phyloP scores from a whole-genome alignment of 2,113 vertebrate genomes.

The Rhodinocichla rosea region DNA sequence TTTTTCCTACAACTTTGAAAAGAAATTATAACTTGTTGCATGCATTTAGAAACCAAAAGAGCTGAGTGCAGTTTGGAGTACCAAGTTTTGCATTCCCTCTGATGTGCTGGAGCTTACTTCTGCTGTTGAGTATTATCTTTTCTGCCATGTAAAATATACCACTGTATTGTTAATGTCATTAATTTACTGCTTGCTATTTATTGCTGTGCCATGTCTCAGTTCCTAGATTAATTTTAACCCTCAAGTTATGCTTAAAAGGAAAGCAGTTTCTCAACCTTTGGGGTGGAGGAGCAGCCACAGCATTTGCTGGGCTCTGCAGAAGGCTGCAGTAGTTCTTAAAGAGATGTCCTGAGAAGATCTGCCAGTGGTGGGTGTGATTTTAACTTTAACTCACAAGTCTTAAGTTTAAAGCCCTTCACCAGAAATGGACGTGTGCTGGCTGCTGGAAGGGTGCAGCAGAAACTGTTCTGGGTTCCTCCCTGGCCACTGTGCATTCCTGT shows the following conservation, averaged over 20 bases:
- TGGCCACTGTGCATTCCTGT: accelerated
- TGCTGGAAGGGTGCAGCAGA: background rate
- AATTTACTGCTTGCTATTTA: background rate
- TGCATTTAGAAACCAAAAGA: background rate
- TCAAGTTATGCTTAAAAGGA: background rate
- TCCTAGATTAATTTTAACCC: background rate
- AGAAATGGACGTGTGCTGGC: background rate
- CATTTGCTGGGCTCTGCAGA: background rate
- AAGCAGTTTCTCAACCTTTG: background rate
- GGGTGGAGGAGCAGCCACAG: background rate
- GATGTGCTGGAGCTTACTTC: background rate
- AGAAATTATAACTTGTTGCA: background rate
- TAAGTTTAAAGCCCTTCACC: background rate
- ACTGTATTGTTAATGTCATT: background rate
- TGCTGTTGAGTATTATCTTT: background rate
- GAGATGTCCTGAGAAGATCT: background rate
- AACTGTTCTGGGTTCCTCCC: background rate
- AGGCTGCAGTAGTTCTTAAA: background rate
- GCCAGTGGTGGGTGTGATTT: background rate
- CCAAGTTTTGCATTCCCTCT: accelerated
- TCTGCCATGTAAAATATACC: background rate
- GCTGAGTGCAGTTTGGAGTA: background rate
- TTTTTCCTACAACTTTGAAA: too few species aligned
- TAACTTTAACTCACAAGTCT: background rate
- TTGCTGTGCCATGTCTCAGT: background rate